phyloP scores from a whole-genome alignment of 2,888 invertebrate species.

The Hirudinaria manillensis region DNA sequence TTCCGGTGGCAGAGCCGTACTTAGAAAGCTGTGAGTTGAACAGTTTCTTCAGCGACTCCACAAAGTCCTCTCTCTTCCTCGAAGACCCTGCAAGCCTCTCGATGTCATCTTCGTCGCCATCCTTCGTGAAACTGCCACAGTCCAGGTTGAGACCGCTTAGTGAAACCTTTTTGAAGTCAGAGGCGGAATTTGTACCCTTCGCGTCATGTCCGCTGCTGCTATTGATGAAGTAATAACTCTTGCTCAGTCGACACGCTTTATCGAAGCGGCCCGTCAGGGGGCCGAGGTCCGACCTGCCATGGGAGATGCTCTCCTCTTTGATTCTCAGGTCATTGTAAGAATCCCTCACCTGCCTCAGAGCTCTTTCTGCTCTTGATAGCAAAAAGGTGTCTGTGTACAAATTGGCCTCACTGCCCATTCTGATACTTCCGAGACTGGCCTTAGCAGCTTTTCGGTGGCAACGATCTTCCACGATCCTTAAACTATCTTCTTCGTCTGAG shows the following conservation, averaged over 20 bases:
- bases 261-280: conserved; percentile 18
- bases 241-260: conserved; percentile 17
- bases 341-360: neutral
- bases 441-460: neutral
- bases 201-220: neutral
- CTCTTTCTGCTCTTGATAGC: neutral
- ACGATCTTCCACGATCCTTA: neutral
- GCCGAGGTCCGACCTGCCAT: neutral
- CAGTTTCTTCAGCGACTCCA: conserved; percentile 15
- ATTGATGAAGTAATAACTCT: conserved; percentile 1
- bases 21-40: neutral
- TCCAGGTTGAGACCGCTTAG: conserved; percentile 14
- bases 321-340: conserved; percentile 22
- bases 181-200: neutral
- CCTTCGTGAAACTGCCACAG: neutral
- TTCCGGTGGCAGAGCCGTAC: conserved; percentile 20
- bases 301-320: neutral
- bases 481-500: neutral
- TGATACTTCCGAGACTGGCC: neutral
- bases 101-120: neutral
- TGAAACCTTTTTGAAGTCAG: neutral
- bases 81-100: neutral
- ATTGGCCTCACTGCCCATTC: neutral
- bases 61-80: conserved; percentile 17
- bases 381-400: neutral